Evolutionary conservation across 2,113 vertebrate genomes (phyloP), one percentile per base, ranked within the genome.

Genomic region (Otus sunia): DNA sequence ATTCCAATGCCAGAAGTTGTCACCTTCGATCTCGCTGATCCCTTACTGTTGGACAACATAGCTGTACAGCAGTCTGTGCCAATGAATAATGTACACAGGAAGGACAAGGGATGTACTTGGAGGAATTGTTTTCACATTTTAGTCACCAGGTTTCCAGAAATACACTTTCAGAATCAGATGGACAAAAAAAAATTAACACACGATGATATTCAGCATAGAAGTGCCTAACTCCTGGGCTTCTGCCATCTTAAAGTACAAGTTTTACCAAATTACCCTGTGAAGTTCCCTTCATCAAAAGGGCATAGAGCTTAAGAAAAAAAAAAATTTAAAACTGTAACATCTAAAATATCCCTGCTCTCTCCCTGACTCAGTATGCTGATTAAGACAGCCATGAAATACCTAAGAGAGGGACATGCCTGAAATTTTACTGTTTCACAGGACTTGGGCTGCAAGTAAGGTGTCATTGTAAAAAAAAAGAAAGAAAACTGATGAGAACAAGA

Each of bases 191-290:
- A 32, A 52, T 23, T 23, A 75, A 49, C 26, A 43, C 5, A 12
- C 4, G 6, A 13, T 3, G 2, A 36, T 52, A 60, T 0, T 32
- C 17, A 86, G 12, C 2, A 8, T 0, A 68, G 22, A 82, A 59
- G 7, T 56, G 5, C 34, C 32, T 45, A 82, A 45, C 14, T 84
- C 25, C 39, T 25, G 21, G 23, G 9, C 17, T 81, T 81, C 39
- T 60, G 43, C 6, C 18, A 47, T 50, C 3, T 18, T 19, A 47
- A 85, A 45, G 5, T 19, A 27, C 34, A 89, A 68, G 19, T 47
- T 85, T 73, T 66, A 20, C 22, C 45, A 90, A 73, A 73, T 15
- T n/a, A 74, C 34, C 37, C 6, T 34, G 5, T 56, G 25, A 56
- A 39, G 2, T 43, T 66, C 10, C 47, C 11, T 0, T 82, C 21